Percentiles rank a stretch among this genome's conserved stretches.
Evolutionary conservation across 2,113 vertebrate genomes (phyloP).

Genomic region (Triplophysa siluroides): DNA sequence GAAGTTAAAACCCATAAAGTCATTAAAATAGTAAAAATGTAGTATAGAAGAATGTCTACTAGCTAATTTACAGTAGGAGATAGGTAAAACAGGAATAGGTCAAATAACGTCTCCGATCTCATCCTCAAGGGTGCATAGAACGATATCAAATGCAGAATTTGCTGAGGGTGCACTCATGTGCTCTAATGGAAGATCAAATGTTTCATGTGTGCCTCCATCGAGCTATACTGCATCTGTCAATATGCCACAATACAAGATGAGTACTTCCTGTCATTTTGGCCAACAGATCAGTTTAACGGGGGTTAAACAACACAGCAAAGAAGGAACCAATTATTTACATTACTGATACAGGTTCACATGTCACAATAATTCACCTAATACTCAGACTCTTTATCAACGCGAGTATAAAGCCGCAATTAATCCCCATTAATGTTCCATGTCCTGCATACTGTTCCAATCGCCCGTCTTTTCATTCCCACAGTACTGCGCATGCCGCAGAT

Average conservation of each 20-base stretch:
- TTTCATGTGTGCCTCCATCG: not conserved
- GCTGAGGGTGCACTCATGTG: slow-evolving; percentile 5
- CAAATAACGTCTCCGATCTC: slow-evolving; percentile 1
- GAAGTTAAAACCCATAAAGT: too few species aligned
- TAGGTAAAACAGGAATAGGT: not conserved
- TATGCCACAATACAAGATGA: not conserved
- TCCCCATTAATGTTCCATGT: not conserved
- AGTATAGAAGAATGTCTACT: not conserved
- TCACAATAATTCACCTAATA: not conserved
- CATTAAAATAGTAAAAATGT: too few species aligned
- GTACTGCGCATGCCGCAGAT: not conserved
- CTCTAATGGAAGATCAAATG: not conserved
- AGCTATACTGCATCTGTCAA: not conserved
- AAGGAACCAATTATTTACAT: not conserved
- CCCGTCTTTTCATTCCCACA: not conserved
- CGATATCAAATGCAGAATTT: not conserved
- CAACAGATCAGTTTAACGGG: not conserved
- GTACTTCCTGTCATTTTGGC: not conserved
- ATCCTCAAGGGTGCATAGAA: not conserved
- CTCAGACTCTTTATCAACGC: not conserved
- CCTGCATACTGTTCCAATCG: not conserved
- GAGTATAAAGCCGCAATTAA: not conserved
- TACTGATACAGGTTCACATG: not conserved
- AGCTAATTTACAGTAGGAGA: not conserved
- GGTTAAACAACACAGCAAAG: not conserved